Evolutionary conservation across 2,113 vertebrate genomes (phyloP), one percentile per base, ranked within the genome.

Genomic region (Manacus vitellinus): DNA sequence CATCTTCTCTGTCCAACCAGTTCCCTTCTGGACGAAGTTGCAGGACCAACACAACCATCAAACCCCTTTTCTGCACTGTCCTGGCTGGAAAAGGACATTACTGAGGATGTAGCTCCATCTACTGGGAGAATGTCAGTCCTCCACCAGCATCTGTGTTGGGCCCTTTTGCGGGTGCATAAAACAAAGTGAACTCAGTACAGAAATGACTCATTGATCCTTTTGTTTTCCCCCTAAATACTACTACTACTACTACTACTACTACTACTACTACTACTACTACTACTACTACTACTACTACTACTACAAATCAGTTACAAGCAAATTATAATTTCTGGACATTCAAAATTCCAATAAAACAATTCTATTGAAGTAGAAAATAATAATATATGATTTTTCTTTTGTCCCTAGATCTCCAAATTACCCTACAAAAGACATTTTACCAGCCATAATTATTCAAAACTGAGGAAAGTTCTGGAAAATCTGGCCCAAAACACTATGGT

Each of bases 21-120:
- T 33, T 4, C 5, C 1, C 20, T 62, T 58, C 63, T 41, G 44
- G 79, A 49, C n/a, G 28, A 84, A 35, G n/a, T 9, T 72, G 7
- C 2, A 9, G 51, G 37, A 67, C 7, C 27, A 52, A 8, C 14
- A 5, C 12, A 33, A 33, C 11, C 41, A 31, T 6, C 6, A 43
- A 31, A 39, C 6, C 4, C 2, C 13, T 46, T 39, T n/a, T n/a
- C 18, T 47, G 35, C 4, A 5, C 11, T 28, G 3, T 0, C 19
- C 7, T 13, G 25, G 0, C 8, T 41, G 56, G 46, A 59, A 84
- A 71, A 14, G 21, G 21, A n/a, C n/a, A 94, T 96, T 94, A 28
- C 4, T 95, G 79, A 84, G 91, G 59, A 6, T 89, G 44, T 54
- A 66, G 96, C 95, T 81, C 96, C 96, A 97, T 92, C 96, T 97